phyloP scores from a whole-genome alignment of 1,140 invertebrate species.

The Maniola jurtina region DNA sequence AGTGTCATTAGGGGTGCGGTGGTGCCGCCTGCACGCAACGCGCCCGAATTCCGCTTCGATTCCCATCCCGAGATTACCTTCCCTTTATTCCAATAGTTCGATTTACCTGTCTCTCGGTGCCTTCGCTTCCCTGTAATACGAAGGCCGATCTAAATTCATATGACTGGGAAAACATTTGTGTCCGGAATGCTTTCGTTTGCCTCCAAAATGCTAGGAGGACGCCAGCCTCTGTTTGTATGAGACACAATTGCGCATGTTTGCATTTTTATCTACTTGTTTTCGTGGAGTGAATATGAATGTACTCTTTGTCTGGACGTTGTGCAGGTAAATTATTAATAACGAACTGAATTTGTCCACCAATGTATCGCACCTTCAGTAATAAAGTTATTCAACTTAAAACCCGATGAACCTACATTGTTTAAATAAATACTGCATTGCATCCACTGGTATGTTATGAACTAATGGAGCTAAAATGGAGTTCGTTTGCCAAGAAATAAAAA shows the following conservation, averaged over 20 bases:
- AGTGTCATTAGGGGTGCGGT: constrained; percentile 38
- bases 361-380: constrained; percentile 1
- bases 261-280: constrained; percentile 76
- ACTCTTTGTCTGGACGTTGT: constrained; percentile 56
- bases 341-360: constrained; percentile 17
- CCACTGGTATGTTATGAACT: no score
- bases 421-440: not conserved
- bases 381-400: not conserved
- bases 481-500: no score
- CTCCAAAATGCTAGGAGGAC: constrained; percentile 37
- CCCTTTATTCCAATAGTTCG: constrained; percentile 61
- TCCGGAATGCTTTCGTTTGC: constrained; percentile 52
- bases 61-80: constrained; percentile 39
- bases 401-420: not conserved
- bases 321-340: constrained; percentile 57
- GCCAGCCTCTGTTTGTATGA: constrained; percentile 55
- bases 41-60: constrained; percentile 36
- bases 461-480: no score
- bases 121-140: constrained; percentile 62
- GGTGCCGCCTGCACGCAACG: constrained; percentile 44
- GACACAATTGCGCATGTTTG: constrained; percentile 73
- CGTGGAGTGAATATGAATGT: constrained; percentile 69
- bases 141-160: constrained; percentile 74
- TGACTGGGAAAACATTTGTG: constrained; percentile 69
- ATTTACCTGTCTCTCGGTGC: constrained; percentile 63